phyloP scores from a whole-genome alignment of 2,888 invertebrate species.

The Zygogramma bicolorata region DNA sequence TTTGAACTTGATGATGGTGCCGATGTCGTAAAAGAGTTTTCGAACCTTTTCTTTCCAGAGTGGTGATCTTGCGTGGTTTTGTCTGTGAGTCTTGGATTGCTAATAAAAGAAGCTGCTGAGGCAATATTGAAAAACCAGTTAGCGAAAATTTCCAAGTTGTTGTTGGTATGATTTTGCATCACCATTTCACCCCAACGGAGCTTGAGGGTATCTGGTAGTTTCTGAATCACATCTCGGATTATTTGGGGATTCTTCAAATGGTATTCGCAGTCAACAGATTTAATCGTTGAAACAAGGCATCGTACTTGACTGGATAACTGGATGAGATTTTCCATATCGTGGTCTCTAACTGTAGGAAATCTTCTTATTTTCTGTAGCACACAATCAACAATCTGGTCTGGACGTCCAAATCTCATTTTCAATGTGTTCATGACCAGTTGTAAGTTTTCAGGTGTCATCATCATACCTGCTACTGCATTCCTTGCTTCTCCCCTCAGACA shows the following conservation, averaged over 20 bases:
- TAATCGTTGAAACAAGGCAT: neutral
- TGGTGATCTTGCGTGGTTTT: neutral
- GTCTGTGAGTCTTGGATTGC: neutral
- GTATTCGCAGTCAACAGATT: constrained; percentile 12
- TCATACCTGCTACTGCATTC: neutral
- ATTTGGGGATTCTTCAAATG: neutral
- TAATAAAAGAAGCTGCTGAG: constrained; percentile 4
- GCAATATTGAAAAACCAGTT: neutral
- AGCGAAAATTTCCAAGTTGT: neutral
- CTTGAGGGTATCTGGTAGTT: no score
- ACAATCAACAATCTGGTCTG: neutral
- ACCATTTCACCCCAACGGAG: neutral
- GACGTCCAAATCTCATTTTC: constrained; percentile 11
- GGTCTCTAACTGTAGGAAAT: neutral
- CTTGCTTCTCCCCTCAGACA: neutral
- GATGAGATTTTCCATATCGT: neutral
- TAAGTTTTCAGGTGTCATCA: constrained; percentile 13
- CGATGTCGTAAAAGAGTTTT: neutral
- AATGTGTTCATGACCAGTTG: neutral
- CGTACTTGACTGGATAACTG: constrained; percentile 1
- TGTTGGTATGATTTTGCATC: neutral
- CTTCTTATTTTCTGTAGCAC: neutral
- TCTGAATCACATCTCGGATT: neutral
- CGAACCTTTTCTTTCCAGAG: neutral
- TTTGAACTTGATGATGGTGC: no score